A percentile compares a stretch with the other conserved stretches of the same genome.
These are phyloP conservation scores for Sterrhoptilus dennistouni DNA, from an alignment of 2,113 vertebrate genomes.

Conservation along the genomic window DNA sequence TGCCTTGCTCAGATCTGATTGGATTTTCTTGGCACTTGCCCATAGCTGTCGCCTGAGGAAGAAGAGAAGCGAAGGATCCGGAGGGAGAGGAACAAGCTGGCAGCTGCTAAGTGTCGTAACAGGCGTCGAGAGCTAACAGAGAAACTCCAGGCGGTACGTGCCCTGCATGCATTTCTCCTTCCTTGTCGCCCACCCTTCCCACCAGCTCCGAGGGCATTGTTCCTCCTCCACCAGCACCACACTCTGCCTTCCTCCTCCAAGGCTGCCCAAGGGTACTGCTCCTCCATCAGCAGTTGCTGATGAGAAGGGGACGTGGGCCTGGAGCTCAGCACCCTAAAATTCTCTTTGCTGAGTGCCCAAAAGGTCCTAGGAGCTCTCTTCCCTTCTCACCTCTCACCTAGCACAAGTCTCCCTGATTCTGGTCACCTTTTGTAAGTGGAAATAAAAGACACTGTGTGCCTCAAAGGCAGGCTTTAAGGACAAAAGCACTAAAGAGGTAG, in stretches of 20 bases:
- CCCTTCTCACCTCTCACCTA: neutral
- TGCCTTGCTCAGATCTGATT: constrained; percentile 51
- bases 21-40: constrained; percentile 55
- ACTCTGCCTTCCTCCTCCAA: neutral
- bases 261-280: neutral
- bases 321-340: neutral
- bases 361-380: neutral
- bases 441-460: neutral
- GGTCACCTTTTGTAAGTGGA: neutral
- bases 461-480: neutral
- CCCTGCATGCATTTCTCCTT: neutral
- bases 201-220: neutral
- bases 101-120: constrained; percentile 97
- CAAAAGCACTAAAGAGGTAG: neutral
- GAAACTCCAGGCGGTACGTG: constrained; percentile 94
- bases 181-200: neutral
- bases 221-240: neutral
- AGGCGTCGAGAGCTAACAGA: constrained; percentile 95
- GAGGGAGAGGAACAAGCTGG: constrained; percentile 97
- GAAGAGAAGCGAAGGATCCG: constrained; percentile 96
- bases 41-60: constrained; percentile 95
- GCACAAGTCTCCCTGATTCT: neutral
- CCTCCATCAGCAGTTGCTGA: neutral
- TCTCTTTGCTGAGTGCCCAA: neutral
- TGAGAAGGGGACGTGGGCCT: neutral